These are phyloP conservation scores for Drosophila sucinea DNA, from an alignment of 1,140 invertebrate genomes.

Conservation along the genomic window DNA sequence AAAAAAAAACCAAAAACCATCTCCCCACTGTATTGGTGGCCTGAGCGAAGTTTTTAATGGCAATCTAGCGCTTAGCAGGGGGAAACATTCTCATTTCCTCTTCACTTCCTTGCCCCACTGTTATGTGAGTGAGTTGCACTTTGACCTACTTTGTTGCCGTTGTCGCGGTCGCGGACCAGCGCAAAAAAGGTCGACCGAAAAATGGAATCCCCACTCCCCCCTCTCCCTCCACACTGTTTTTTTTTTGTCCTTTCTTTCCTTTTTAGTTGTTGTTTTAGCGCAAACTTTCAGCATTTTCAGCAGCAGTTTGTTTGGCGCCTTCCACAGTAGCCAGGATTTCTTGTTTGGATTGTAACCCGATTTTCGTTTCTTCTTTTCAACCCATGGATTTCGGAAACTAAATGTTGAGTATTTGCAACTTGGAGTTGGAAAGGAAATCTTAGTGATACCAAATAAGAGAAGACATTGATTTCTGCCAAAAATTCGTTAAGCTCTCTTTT, in stretches of 20 bases:
- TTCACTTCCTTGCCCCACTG: slow-evolving; percentile 19
- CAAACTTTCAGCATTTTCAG: slow-evolving; percentile 33
- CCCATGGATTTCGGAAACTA: neutral
- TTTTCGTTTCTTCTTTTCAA: slow-evolving; percentile 41
- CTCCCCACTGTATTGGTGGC: slow-evolving; percentile 1
- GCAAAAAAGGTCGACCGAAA: slow-evolving; percentile 49
- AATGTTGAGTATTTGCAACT: too few species aligned
- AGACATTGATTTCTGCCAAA: too few species aligned
- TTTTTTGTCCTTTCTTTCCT: neutral
- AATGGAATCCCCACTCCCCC: slow-evolving; percentile 21
- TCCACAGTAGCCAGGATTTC: slow-evolving; percentile 40
- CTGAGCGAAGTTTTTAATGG: slow-evolving; percentile 64
- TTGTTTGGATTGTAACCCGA: slow-evolving; percentile 76
- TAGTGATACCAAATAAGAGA: too few species aligned
- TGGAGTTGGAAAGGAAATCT: too few species aligned
- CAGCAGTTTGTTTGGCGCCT: slow-evolving; percentile 46
- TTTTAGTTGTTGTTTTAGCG: slow-evolving; percentile 36
- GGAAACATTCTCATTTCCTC: slow-evolving; percentile 16
- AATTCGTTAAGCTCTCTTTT: too few species aligned
- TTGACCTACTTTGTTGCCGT: slow-evolving; percentile 64
- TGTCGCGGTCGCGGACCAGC: slow-evolving; percentile 43
- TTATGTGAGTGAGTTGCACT: slow-evolving; percentile 42
- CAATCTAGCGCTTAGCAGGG: slow-evolving; percentile 67
- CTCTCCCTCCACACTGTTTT: neutral
- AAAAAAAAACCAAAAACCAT: slow-evolving; percentile 9